Conservation (phyloP, 2,113 vertebrate species). For the Aptenodytes forsteri region DNA sequence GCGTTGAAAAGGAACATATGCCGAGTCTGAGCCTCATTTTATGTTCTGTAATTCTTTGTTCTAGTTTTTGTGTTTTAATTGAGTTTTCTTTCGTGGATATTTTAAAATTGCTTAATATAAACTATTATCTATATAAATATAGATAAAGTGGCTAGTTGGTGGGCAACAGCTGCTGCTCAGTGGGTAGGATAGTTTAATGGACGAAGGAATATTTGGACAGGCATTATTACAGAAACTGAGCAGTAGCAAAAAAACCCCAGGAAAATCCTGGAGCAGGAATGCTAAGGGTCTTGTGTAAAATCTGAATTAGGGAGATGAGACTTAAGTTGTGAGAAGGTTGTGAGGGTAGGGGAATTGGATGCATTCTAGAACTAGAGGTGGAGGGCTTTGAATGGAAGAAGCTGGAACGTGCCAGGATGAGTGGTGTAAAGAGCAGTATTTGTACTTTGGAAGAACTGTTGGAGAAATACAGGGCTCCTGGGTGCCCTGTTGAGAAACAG, state of each 20-base stretch:
- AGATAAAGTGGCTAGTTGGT: background rate
- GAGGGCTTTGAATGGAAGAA: background rate
- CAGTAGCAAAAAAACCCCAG: background rate
- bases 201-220: background rate
- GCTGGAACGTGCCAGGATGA: accelerated
- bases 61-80: background rate
- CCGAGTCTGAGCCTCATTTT: background rate
- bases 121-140: background rate
- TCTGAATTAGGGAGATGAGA: background rate
- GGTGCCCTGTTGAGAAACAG: background rate
- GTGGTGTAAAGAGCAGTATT: background rate
- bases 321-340: background rate
- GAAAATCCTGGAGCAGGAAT: background rate
- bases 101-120: conserved; percentile 19
- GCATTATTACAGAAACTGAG: background rate
- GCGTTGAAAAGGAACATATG: background rate
- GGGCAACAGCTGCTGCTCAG: background rate
- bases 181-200: background rate
- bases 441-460: background rate
- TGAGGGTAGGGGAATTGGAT: background rate
- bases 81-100: background rate
- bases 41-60: background rate
- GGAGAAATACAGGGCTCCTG: background rate
- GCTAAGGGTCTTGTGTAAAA: background rate
- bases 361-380: background rate